These are phyloP conservation scores for Cairina moschata DNA, from an alignment of 2,113 vertebrate genomes.

Conservation along the genomic window DNA sequence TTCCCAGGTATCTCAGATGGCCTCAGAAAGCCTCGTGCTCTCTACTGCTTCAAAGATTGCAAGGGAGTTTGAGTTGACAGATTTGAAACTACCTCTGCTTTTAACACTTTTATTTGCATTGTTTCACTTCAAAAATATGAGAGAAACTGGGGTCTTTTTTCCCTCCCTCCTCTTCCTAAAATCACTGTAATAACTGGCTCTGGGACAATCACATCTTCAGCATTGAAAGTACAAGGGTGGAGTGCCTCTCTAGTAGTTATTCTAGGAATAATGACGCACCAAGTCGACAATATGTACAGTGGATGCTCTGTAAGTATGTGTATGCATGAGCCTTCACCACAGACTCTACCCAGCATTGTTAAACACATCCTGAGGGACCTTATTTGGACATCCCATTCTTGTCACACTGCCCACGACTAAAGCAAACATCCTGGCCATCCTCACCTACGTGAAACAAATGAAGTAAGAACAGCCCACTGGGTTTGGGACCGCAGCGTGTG, in stretches of 20 bases:
- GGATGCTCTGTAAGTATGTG: conserved; percentile 17
- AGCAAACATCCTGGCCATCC: conserved; percentile 78
- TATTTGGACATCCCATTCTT: conserved; percentile 77
- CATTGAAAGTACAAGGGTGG: conserved; percentile 25
- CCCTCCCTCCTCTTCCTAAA: background rate
- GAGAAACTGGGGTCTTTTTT: background rate
- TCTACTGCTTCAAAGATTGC: background rate
- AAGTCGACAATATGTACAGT: background rate
- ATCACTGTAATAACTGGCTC: background rate
- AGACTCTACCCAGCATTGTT: conserved; percentile 47
- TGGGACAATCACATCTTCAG: background rate
- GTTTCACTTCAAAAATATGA: background rate
- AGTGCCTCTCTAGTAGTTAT: conserved; percentile 63
- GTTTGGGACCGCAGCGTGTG: background rate
- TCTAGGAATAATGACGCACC: conserved; percentile 57
- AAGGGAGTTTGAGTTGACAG: background rate
- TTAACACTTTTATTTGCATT: background rate
- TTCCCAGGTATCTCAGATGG: background rate
- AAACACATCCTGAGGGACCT: conserved; percentile 69
- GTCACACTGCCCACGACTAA: conserved; percentile 76
- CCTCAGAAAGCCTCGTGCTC: background rate
- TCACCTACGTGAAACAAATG: conserved; percentile 68
- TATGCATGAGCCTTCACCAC: conserved; percentile 26
- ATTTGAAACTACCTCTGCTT: background rate
- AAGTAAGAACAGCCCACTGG: conserved; percentile 69